Evolutionary conservation across 2,888 invertebrate genomes (phyloP).

Genomic region (Epistrophella euchroma): DNA sequence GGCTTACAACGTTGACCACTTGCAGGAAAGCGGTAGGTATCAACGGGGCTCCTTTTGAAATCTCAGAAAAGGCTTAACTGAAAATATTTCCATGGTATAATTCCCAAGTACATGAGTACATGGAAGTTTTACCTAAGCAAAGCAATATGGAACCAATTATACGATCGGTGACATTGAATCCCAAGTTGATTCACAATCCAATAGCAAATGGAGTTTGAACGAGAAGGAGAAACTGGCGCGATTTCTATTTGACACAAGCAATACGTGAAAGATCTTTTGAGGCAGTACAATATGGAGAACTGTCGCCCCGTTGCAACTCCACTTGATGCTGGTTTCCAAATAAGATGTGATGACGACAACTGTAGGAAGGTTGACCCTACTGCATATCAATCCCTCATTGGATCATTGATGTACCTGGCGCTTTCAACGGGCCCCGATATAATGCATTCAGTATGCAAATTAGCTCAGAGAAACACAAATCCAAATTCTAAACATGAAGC

Average conservation of each 20-base stretch:
- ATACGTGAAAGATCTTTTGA: not conserved
- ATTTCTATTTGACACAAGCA: no score
- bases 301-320: conserved; percentile 7
- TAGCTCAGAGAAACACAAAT: conserved; percentile 73
- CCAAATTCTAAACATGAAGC: conserved; percentile 75
- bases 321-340: conserved; percentile 2
- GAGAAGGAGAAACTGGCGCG: not conserved
- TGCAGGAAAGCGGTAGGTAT: no score
- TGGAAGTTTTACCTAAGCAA: no score
- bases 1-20: no score
- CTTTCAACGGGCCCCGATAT: conserved; percentile 70
- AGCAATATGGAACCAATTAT: no score
- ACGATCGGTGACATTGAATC: no score
- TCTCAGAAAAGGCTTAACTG: no score
- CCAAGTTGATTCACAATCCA: no score
- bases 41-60: no score
- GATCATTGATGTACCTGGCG: conserved; percentile 23
- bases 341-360: not conserved
- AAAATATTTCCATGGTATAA: no score
- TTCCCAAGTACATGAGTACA: no score
- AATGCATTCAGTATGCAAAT: conserved; percentile 21
- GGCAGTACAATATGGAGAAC: not conserved
- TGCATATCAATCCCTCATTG: conserved; percentile 21
- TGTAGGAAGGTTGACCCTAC: conserved; percentile 16
- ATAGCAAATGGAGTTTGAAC: conserved; percentile 5